Conservation (phyloP, 2,113 vertebrate species). For the Cinclus cinclus region DNA sequence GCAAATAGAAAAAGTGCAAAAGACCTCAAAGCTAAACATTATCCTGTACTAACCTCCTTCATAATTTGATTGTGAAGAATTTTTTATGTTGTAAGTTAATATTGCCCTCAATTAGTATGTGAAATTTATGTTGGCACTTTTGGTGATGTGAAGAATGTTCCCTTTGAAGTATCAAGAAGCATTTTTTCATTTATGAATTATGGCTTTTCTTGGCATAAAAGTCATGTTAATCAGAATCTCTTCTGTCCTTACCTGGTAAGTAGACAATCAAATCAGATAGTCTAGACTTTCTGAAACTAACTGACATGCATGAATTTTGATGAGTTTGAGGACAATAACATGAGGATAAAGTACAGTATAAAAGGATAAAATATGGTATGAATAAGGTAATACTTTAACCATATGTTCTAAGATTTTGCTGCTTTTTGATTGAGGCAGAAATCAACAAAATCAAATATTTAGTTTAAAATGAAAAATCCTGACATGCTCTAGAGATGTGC, state of each 20-base stretch:
- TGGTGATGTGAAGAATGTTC: background rate
- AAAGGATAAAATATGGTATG: background rate
- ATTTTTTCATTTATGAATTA: background rate
- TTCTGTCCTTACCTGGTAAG: background rate
- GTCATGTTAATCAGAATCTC: background rate
- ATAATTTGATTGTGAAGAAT: background rate
- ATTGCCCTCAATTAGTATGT: background rate
- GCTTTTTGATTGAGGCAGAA: background rate
- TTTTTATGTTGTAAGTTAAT: background rate
- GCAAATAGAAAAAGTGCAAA: background rate
- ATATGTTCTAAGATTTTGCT: background rate
- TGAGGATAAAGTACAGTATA: background rate
- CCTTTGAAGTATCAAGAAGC: background rate
- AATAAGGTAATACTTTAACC: background rate
- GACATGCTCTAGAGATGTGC: background rate
- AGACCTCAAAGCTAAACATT: background rate
- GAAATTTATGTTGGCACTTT: background rate
- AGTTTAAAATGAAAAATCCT: background rate
- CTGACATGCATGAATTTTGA: background rate
- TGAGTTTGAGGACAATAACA: background rate
- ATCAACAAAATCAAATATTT: background rate
- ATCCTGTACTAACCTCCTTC: background rate
- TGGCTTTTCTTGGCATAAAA: background rate
- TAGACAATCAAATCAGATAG: background rate
- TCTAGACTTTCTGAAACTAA: background rate